Percentiles rank a stretch among this genome's conserved stretches.
Conservation (phyloP, 2,113 vertebrate genomes). For the Perca fluviatilis region DNA sequence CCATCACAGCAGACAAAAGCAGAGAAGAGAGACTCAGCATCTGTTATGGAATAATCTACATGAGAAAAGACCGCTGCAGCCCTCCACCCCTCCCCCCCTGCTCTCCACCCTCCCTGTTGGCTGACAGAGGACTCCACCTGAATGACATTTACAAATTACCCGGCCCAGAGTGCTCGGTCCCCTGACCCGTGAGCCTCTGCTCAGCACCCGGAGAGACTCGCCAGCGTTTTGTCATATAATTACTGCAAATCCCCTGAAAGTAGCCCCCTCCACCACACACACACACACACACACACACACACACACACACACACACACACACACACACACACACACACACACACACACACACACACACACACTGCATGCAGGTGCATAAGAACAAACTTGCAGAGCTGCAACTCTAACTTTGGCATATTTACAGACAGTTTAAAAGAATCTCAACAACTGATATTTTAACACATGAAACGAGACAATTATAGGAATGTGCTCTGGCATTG, state of each 20-base stretch:
- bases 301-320: slow-evolving; percentile 22
- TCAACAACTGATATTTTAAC: not conserved
- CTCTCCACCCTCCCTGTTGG: slow-evolving; percentile 67
- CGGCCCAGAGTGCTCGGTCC: slow-evolving; percentile 95
- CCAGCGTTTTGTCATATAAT: slow-evolving; percentile 99
- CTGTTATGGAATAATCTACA: slow-evolving; percentile 81
- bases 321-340: slow-evolving; percentile 39
- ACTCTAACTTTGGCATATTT: not conserved
- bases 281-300: slow-evolving; percentile 43
- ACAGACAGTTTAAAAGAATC: not conserved
- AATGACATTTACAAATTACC: slow-evolving; percentile 99
- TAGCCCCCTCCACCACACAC: slow-evolving; percentile 79
- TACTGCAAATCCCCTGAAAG: slow-evolving; percentile 99
- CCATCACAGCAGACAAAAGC: slow-evolving; percentile 45
- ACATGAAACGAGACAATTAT: not conserved
- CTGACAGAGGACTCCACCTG: slow-evolving; percentile 91
- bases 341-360: slow-evolving; percentile 34
- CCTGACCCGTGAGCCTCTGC: slow-evolving; percentile 96
- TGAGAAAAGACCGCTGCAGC: slow-evolving; percentile 84
- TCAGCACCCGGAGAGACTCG: slow-evolving; percentile 96
- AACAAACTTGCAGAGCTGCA: slow-evolving; percentile 70
- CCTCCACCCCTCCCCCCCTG: slow-evolving; percentile 56
- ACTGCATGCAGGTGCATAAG: slow-evolving; percentile 48
- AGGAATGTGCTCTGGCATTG: too few relatives aligned
- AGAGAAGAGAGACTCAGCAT: slow-evolving; percentile 47